phyloP scores from a whole-genome alignment of 64 coral and sea anemone species.

The Orbicella faveolata region DNA sequence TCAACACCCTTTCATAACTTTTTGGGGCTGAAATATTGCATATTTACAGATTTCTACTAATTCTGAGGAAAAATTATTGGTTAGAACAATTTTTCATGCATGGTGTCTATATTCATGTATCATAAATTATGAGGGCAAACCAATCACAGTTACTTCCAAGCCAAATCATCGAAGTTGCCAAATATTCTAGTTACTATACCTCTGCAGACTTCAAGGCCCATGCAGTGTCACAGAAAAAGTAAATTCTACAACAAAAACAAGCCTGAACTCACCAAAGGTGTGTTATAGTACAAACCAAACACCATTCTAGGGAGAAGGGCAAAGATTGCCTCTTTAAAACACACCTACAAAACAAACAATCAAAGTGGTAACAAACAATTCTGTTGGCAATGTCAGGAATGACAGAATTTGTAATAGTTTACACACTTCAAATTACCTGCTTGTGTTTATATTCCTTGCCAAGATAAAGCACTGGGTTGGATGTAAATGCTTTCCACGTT shows the following conservation, averaged over 20 bases:
- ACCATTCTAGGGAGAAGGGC: constrained; percentile 88
- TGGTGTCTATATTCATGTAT: too few species aligned
- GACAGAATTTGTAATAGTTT: background rate
- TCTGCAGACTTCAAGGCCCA: too few species aligned
- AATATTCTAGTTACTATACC: too few species aligned
- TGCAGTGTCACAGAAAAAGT: too few species aligned
- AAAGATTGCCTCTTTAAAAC: constrained; percentile 92
- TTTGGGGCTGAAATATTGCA: too few species aligned
- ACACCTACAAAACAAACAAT: constrained; percentile 59
- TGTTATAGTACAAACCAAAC: constrained; percentile 96
- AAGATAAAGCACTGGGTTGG: constrained; percentile 58
- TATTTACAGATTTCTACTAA: too few species aligned
- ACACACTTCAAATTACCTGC: constrained; percentile 18
- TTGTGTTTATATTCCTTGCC: constrained; percentile 59
- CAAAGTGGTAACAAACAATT: background rate
- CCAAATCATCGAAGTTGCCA: too few species aligned
- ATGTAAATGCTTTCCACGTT: constrained; percentile 71
- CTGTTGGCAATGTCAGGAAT: background rate
- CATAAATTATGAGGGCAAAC: too few species aligned
- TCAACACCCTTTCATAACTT: too few species aligned
- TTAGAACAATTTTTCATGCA: too few species aligned
- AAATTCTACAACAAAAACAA: background rate
- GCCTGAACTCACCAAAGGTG: constrained; percentile 70
- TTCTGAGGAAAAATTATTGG: too few species aligned
- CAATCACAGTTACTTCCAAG: too few species aligned